Percentiles rank a stretch among this genome's conserved stretches.
These are phyloP conservation scores for Melitaea cinxia DNA, from an alignment of 1,140 invertebrate genomes.

Conservation along the genomic window DNA sequence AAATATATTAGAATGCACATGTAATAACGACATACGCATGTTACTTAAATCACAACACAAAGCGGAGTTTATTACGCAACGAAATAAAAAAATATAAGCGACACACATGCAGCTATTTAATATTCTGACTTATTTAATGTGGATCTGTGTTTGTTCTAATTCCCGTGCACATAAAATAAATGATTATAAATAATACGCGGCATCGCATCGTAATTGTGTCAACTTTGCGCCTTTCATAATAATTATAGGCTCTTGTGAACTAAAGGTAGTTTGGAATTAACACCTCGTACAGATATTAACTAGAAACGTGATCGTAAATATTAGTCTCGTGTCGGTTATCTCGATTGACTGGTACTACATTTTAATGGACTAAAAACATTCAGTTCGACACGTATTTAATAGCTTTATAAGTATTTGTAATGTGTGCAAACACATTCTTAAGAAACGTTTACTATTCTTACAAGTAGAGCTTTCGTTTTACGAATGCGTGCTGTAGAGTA, in stretches of 20 bases:
- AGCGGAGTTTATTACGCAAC: neutral
- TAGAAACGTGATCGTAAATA: slow-evolving; percentile 34
- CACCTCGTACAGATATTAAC: slow-evolving; percentile 31
- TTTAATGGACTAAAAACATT: slow-evolving; percentile 12
- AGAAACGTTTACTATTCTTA: too few species aligned
- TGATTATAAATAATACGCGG: slow-evolving; percentile 40
- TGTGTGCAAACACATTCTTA: too few species aligned
- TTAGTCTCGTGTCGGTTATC: slow-evolving; percentile 21
- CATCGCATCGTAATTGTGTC: slow-evolving; percentile 35
- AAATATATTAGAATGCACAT: neutral
- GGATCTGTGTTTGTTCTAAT: slow-evolving; percentile 22
- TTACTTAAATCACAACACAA: neutral
- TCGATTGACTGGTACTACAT: slow-evolving; percentile 30
- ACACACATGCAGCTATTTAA: slow-evolving; percentile 5
- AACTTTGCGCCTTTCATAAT: slow-evolving; percentile 33
- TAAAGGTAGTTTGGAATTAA: slow-evolving; percentile 25
- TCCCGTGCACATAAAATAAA: slow-evolving; percentile 38
- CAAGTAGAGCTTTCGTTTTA: too few species aligned
- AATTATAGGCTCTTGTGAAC: slow-evolving; percentile 22
- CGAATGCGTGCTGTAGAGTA: too few species aligned
- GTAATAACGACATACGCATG: neutral
- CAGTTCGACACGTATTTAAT: neutral
- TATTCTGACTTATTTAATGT: slow-evolving; percentile 20
- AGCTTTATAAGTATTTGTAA: neutral
- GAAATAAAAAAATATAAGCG: neutral